phyloP scores from a whole-genome alignment of 2,888 invertebrate species.

The Gastracanthus pulcherrimus region DNA sequence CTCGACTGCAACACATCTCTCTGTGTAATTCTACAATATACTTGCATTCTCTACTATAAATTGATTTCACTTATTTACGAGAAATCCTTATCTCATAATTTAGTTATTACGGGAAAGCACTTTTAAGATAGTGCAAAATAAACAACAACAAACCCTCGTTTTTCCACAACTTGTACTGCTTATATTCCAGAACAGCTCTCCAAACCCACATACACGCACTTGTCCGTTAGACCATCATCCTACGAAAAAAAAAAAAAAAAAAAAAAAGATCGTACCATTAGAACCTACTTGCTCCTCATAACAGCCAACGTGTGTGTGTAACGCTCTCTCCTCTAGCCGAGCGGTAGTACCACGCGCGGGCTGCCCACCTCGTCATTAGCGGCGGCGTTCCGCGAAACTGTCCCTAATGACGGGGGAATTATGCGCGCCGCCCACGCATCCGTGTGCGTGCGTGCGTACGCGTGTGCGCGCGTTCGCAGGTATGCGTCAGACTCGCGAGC shows the following conservation, averaged over 20 bases:
- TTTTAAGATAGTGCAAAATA: no score
- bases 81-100: no score
- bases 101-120: no score
- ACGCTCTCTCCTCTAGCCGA: no score
- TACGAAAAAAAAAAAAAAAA: background rate
- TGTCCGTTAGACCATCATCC: background rate
- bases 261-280: background rate
- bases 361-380: background rate
- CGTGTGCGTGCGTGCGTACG: background rate
- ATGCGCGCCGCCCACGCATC: background rate
- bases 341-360: background rate
- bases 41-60: no score
- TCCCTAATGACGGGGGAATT: slow-evolving; percentile 41
- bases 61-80: no score
- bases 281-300: background rate
- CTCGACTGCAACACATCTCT: no score
- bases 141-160: no score
- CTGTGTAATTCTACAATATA: no score
- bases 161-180: no score
- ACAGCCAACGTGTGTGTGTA: background rate
- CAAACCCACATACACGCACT: background rate
- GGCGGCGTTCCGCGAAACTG: background rate
- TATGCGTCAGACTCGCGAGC: background rate
- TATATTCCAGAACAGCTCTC: no score
- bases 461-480: background rate